A percentile compares a stretch with the other conserved stretches of the same genome.
These are phyloP conservation scores for Python bivittatus DNA, from an alignment of 2,113 vertebrate species.

Conservation along the genomic window DNA sequence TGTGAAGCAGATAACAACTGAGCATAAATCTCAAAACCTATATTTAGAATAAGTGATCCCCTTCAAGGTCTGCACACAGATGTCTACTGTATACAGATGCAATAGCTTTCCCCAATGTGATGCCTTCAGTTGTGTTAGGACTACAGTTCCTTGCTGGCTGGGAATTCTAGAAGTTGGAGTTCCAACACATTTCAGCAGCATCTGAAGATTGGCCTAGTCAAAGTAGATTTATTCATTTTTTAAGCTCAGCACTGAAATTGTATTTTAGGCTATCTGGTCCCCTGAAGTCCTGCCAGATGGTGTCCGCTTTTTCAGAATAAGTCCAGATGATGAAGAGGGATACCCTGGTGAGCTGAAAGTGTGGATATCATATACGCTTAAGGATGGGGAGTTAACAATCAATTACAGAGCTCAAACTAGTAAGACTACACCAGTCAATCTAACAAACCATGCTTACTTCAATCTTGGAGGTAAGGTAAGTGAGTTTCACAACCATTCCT, in stretches of 20 bases:
- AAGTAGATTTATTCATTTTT: not conserved
- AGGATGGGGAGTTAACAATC: constrained; percentile 76
- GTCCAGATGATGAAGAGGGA: constrained; percentile 89
- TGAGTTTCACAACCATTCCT: not conserved
- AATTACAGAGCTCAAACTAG: constrained; percentile 82
- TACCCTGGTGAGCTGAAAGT: constrained; percentile 89
- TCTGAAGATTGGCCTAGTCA: not conserved
- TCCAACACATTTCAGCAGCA: not conserved
- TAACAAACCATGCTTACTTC: constrained; percentile 96
- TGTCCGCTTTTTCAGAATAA: constrained; percentile 80
- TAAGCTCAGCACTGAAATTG: constrained; percentile 3
- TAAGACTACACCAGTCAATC: constrained; percentile 85
- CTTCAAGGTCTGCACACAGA: not conserved
- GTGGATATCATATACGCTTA: constrained; percentile 85
- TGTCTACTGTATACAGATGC: not conserved
- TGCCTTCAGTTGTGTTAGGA: not conserved
- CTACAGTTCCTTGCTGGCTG: not conserved
- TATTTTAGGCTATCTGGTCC: constrained; percentile 86
- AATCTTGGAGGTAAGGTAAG: constrained; percentile 92
- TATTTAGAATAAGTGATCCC: not conserved
- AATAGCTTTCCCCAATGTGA: not conserved
- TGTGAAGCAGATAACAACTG: not conserved
- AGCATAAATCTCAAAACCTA: not conserved
- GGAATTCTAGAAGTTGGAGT: not conserved
- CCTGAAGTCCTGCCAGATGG: constrained; percentile 78